These are phyloP conservation scores for Pogona vitticeps DNA, from an alignment of 2,113 vertebrate genomes.

Conservation along the genomic window DNA sequence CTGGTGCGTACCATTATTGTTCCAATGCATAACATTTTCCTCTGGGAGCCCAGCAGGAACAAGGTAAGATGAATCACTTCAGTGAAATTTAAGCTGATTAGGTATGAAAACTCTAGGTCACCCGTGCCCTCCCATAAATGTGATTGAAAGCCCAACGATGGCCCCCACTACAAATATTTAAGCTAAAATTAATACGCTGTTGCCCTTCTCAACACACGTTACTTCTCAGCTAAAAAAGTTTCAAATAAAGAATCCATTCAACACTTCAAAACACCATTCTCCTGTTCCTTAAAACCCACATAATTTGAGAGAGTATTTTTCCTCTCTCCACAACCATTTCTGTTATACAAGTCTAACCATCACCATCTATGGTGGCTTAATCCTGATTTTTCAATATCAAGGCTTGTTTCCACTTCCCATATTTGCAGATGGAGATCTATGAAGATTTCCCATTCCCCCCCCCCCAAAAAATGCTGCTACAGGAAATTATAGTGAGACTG, in stretches of 20 bases:
- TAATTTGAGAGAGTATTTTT: neutral
- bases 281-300: neutral
- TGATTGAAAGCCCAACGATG: neutral
- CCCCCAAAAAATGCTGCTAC: neutral
- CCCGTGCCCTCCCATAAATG: neutral
- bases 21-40: neutral
- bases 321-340: neutral
- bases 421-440: neutral
- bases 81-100: conserved; percentile 16
- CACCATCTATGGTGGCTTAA: neutral
- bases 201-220: neutral
- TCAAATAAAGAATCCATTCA: neutral
- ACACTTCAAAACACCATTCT: neutral
- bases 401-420: neutral
- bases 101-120: neutral
- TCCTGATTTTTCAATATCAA: neutral
- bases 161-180: neutral
- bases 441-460: neutral
- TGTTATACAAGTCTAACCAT: neutral
- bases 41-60: neutral
- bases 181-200: conserved; percentile 4
- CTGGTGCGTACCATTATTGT: neutral
- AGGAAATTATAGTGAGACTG: neutral
- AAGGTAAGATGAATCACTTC: neutral
- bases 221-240: neutral